Percentiles rank a stretch among this genome's conserved stretches.
These are phyloP conservation scores for Sigmodon hispidus DNA, from an alignment of 2,113 vertebrate species.

Conservation along the genomic window DNA sequence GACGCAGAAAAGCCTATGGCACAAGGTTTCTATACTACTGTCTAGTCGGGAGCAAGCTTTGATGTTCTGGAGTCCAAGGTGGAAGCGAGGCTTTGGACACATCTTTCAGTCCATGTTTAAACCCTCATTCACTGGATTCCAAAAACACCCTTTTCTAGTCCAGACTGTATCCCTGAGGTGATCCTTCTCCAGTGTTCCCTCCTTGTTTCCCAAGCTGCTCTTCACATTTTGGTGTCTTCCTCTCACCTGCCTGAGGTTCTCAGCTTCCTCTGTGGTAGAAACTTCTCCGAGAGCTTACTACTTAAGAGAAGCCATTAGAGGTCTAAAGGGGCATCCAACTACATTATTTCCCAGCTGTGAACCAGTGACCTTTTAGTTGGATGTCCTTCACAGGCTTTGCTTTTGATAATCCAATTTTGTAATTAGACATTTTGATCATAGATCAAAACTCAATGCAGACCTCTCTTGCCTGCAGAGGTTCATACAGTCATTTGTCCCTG, in stretches of 20 bases:
- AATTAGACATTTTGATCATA: background rate
- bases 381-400: background rate
- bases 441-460: background rate
- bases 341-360: background rate
- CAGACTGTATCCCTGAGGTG: background rate
- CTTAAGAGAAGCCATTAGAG: background rate
- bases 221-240: background rate
- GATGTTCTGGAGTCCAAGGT: background rate
- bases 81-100: background rate
- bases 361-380: background rate
- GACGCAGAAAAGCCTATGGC: background rate
- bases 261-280: background rate
- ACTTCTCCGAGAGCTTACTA: background rate
- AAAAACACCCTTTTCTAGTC: background rate
- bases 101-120: background rate
- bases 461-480: background rate
- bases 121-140: background rate
- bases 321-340: background rate
- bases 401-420: background rate
- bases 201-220: background rate
- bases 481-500: background rate
- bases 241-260: background rate
- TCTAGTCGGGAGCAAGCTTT: background rate
- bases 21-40: background rate
- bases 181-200: background rate